These are phyloP conservation scores for Parascotia fuliginaria DNA, from an alignment of 2,888 invertebrate genomes.

Conservation along the genomic window DNA sequence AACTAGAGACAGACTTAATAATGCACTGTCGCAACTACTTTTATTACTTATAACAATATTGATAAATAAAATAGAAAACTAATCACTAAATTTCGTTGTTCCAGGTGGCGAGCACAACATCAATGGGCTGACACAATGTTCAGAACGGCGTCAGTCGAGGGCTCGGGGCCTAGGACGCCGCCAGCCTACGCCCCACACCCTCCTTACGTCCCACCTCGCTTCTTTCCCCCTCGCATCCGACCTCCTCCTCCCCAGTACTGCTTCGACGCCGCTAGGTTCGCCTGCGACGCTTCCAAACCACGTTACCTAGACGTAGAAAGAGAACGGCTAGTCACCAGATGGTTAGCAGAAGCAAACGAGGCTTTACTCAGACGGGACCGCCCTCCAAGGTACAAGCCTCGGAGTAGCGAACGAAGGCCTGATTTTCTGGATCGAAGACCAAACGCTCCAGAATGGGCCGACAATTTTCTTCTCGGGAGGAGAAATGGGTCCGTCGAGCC, in stretches of 20 bases:
- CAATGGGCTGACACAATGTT: conserved; percentile 82
- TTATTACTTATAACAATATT: too few species aligned
- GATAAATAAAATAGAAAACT: too few species aligned
- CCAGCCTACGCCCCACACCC: conserved; percentile 82
- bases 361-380: conserved; percentile 76
- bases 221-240: conserved; percentile 77
- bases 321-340: conserved; percentile 78
- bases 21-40: neutral
- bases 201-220: conserved; percentile 76
- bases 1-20: too few species aligned
- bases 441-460: conserved; percentile 74
- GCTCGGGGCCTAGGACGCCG: conserved; percentile 82
- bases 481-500: conserved; percentile 76
- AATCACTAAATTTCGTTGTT: conserved; percentile 44
- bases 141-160: conserved; percentile 83
- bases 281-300: conserved; percentile 81
- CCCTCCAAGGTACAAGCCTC: conserved; percentile 77
- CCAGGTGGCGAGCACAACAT: conserved; percentile 64
- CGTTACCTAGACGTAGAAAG: conserved; percentile 80
- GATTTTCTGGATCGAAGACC: conserved; percentile 75
- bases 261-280: conserved; percentile 83
- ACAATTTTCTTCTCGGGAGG: conserved; percentile 74
- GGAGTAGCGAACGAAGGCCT: conserved; percentile 79
- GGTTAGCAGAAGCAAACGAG: conserved; percentile 83
- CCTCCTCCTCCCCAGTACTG: conserved; percentile 83